These are phyloP conservation scores for Phoxinus phoxinus DNA, from an alignment of 2,113 vertebrate genomes.

Conservation along the genomic window DNA sequence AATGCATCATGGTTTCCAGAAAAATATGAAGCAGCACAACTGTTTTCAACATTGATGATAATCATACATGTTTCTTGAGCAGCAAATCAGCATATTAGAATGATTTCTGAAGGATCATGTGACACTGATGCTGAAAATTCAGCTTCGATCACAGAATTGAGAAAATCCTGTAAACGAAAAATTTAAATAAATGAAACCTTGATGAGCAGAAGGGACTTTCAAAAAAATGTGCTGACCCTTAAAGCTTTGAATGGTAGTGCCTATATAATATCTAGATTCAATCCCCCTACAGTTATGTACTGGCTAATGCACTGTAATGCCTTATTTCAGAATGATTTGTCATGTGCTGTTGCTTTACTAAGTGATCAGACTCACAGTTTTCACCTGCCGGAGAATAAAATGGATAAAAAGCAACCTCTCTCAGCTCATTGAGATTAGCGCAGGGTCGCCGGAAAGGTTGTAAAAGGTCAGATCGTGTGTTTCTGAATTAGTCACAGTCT, in stretches of 20 bases:
- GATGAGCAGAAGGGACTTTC: too few species aligned
- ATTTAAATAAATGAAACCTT: background rate
- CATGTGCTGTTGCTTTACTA: background rate
- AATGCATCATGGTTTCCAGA: too few species aligned
- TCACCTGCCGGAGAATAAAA: background rate
- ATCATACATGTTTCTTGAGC: background rate
- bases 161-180: too few species aligned
- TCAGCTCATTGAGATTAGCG: background rate
- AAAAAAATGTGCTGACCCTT: too few species aligned
- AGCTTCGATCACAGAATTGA: background rate
- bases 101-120: too few species aligned
- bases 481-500: slow-evolving; percentile 53
- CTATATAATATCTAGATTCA: too few species aligned
- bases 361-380: background rate
- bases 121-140: background rate
- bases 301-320: background rate
- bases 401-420: background rate
- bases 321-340: background rate
- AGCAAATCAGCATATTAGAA: too few species aligned
- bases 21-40: too few species aligned
- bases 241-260: too few species aligned
- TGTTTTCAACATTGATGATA: background rate
- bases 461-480: slow-evolving; percentile 51
- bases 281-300: too few species aligned
- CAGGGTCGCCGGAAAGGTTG: background rate